These are phyloP conservation scores for Coregonus clupeaformis DNA, from an alignment of 2,113 vertebrate genomes.

Conservation along the genomic window DNA sequence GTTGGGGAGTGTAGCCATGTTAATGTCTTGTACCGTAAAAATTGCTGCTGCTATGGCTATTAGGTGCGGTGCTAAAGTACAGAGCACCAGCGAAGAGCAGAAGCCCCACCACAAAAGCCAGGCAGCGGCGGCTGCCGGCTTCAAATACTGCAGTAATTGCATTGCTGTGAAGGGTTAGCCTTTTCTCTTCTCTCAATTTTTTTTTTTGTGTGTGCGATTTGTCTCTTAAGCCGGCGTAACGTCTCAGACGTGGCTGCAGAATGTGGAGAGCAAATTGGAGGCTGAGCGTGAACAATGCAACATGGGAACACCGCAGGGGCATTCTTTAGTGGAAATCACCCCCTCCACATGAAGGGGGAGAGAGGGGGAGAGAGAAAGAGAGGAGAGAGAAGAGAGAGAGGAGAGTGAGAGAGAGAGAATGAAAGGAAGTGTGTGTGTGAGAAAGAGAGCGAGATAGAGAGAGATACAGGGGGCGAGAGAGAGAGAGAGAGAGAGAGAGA, in stretches of 20 bases:
- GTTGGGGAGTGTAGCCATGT: slow-evolving; percentile 75
- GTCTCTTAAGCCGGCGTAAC: slow-evolving; percentile 99
- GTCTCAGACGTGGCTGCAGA: slow-evolving; percentile 97
- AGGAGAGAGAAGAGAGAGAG: slow-evolving; percentile 10
- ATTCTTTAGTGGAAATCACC: slow-evolving; percentile 66
- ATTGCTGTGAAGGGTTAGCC: slow-evolving; percentile 96
- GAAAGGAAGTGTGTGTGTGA: too few relatives aligned
- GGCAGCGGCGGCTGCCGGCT: slow-evolving; percentile 84
- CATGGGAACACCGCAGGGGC: slow-evolving; percentile 93
- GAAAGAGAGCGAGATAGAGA: slow-evolving; percentile 1
- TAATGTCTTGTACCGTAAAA: slow-evolving; percentile 99
- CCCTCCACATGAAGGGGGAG: slow-evolving; percentile 26
- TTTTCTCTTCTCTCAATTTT: slow-evolving; percentile 68
- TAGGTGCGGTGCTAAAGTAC: slow-evolving; percentile 91
- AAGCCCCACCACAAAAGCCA: slow-evolving; percentile 81
- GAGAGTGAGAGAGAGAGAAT: background rate
- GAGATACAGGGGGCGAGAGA: background rate
- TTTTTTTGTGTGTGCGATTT: slow-evolving; percentile 96
- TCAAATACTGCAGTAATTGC: slow-evolving; percentile 99
- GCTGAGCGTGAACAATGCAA: slow-evolving; percentile 99
- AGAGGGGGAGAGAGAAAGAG: slow-evolving; percentile 10
- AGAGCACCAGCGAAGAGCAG: slow-evolving; percentile 58
- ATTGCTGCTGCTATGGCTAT: slow-evolving; percentile 99
- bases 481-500: slow-evolving; percentile 3
- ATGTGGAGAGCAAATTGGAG: slow-evolving; percentile 99